Percentiles rank a stretch among this genome's conserved stretches.
phyloP scores from a whole-genome alignment of 2,888 invertebrate genomes.

The Heliconius hortense region DNA sequence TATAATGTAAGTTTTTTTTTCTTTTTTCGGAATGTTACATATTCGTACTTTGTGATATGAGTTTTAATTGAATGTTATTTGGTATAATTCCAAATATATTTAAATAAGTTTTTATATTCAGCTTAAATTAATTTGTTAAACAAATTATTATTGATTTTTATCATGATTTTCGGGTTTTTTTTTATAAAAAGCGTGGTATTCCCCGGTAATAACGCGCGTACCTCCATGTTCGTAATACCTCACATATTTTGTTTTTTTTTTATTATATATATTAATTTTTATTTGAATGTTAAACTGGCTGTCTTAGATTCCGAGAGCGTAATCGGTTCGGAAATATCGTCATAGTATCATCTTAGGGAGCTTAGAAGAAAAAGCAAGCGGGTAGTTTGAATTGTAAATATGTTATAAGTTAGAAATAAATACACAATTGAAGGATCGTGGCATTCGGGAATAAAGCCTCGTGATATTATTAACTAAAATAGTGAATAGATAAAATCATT shows the following conservation, averaged over 20 bases:
- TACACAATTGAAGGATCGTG: slow-evolving; percentile 69
- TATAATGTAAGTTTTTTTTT: slow-evolving; percentile 50
- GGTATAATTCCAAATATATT: slow-evolving; percentile 60
- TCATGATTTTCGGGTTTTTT: slow-evolving; percentile 36
- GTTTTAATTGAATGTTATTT: slow-evolving; percentile 68
- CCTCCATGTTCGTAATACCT: slow-evolving; percentile 75
- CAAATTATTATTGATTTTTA: slow-evolving; percentile 39
- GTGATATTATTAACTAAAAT: slow-evolving; percentile 80
- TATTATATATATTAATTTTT: slow-evolving; percentile 68
- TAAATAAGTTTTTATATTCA: slow-evolving; percentile 57
- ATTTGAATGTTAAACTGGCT: slow-evolving; percentile 70
- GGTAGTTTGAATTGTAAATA: slow-evolving; percentile 80
- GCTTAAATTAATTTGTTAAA: slow-evolving; percentile 49
- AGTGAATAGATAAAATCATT: slow-evolving; percentile 81
- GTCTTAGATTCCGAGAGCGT: slow-evolving; percentile 50
- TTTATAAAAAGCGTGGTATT: slow-evolving; percentile 45
- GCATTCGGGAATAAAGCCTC: slow-evolving; percentile 76
- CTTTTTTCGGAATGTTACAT: slow-evolving; percentile 66
- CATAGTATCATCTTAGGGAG: slow-evolving; percentile 66
- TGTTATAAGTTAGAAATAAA: slow-evolving; percentile 69
- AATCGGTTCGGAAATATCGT: slow-evolving; percentile 54
- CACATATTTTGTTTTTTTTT: slow-evolving; percentile 74
- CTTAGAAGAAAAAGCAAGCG: slow-evolving; percentile 72
- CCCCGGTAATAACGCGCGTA: slow-evolving; percentile 60
- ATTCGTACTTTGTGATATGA: slow-evolving; percentile 78